Evolutionary conservation across 2,888 invertebrate genomes (phyloP).

Genomic region (Hydriomena furcata): DNA sequence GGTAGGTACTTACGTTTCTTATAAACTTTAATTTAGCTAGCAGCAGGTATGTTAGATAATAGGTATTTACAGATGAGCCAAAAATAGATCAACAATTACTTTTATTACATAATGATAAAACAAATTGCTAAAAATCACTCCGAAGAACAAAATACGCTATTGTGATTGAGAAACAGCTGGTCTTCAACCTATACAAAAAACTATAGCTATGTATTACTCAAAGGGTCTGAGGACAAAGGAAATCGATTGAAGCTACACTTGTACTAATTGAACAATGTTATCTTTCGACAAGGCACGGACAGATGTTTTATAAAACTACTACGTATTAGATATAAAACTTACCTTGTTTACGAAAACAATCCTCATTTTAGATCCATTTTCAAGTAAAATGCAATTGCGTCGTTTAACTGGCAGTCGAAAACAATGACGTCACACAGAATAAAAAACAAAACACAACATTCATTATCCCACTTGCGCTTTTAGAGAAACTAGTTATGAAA

Average conservation of each 20-base stretch:
- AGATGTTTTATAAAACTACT: conserved; percentile 35
- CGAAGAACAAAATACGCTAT: conserved; percentile 13
- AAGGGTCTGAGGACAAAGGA: conserved; percentile 78
- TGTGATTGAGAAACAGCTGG: conserved; percentile 65
- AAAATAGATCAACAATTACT: conserved; percentile 6
- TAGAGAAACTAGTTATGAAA: conserved; percentile 46
- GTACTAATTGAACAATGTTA: conserved; percentile 42
- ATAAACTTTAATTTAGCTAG: too few species aligned
- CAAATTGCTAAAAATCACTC: neutral
- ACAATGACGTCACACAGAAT: conserved; percentile 84
- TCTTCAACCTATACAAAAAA: conserved; percentile 35
- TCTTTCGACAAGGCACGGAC: conserved; percentile 21
- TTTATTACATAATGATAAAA: conserved; percentile 12
- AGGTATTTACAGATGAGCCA: neutral
- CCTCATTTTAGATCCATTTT: conserved; percentile 81
- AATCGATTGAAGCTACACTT: conserved; percentile 73
- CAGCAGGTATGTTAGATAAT: too few species aligned
- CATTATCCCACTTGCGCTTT: conserved; percentile 57
- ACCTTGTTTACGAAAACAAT: conserved; percentile 69
- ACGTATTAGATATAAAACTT: conserved; percentile 48
- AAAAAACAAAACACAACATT: conserved; percentile 64
- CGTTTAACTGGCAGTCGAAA: conserved; percentile 82
- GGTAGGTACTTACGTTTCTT: neutral
- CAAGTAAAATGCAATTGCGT: conserved; percentile 84
- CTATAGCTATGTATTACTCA: conserved; percentile 39